Conservation (phyloP, 1,140 invertebrate genomes). For the Brachionus manjavacas region DNA sequence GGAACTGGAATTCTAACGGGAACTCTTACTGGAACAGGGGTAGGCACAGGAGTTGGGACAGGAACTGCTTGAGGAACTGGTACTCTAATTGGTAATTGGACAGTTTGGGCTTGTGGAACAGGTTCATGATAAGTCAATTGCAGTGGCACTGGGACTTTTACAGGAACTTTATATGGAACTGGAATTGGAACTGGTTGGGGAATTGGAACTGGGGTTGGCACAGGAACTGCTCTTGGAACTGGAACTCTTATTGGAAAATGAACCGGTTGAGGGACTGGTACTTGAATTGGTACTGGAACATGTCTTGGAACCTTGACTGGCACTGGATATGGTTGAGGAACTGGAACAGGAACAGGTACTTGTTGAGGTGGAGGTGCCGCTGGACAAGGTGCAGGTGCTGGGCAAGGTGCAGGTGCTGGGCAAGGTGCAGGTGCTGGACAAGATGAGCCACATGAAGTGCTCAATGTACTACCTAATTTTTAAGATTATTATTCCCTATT, state of each 20-base stretch:
- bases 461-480: not conserved
- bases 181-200: not conserved
- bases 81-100: constrained; percentile 20
- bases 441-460: not conserved
- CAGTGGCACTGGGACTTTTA: not conserved
- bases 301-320: not conserved
- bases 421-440: not conserved
- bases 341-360: not conserved
- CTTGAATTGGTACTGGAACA: not conserved
- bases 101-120: not conserved
- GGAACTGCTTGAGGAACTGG: constrained; percentile 15
- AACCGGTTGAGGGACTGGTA: not conserved
- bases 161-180: not conserved
- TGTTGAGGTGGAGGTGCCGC: not conserved
- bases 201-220: constrained; percentile 7
- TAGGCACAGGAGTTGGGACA: not conserved
- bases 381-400: not conserved
- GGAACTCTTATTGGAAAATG: not conserved
- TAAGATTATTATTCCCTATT: not conserved
- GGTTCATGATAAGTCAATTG: not conserved
- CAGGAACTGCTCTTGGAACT: not conserved
- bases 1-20: not conserved
- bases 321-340: not conserved
- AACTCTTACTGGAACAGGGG: not conserved
- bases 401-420: not conserved